A percentile compares a stretch with the other conserved stretches of the same genome.
Evolutionary conservation across 2,113 vertebrate species (phyloP).

Genomic region (Galeopterus variegatus): DNA sequence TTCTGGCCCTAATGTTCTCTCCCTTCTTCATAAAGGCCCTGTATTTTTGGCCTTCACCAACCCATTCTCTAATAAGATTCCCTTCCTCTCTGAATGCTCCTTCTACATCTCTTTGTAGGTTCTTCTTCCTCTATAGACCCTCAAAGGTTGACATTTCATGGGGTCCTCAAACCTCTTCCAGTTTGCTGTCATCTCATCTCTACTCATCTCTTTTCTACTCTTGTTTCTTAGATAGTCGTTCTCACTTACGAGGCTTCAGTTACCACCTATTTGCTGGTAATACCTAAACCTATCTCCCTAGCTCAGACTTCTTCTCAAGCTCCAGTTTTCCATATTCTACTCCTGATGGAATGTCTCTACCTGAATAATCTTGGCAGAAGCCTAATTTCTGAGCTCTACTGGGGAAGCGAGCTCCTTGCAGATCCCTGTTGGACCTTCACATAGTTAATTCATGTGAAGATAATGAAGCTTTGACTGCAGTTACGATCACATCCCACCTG

Average conservation of each 20-base stretch:
- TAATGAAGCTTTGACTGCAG: constrained; percentile 11
- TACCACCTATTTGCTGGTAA: neutral
- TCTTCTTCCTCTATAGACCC: neutral
- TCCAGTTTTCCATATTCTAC: neutral
- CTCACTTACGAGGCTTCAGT: neutral
- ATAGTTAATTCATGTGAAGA: constrained; percentile 47
- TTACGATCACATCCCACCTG: neutral
- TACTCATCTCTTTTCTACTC: neutral
- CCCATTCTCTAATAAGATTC: neutral
- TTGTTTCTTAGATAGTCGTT: neutral
- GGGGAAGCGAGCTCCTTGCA: neutral
- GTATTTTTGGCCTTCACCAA: neutral
- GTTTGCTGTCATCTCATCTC: neutral
- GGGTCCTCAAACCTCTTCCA: neutral
- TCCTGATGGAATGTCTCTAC: neutral
- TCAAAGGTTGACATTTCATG: neutral
- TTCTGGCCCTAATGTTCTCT: neutral
- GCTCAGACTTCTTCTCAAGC: neutral
- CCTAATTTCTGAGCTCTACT: neutral
- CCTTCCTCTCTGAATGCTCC: neutral
- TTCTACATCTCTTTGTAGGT: neutral
- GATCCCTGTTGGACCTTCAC: neutral
- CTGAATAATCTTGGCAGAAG: neutral
- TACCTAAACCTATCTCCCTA: neutral
- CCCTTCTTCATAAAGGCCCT: neutral